Conservation (phyloP, 92 coral and sea anemone genomes). For the Diadumene lineata region DNA sequence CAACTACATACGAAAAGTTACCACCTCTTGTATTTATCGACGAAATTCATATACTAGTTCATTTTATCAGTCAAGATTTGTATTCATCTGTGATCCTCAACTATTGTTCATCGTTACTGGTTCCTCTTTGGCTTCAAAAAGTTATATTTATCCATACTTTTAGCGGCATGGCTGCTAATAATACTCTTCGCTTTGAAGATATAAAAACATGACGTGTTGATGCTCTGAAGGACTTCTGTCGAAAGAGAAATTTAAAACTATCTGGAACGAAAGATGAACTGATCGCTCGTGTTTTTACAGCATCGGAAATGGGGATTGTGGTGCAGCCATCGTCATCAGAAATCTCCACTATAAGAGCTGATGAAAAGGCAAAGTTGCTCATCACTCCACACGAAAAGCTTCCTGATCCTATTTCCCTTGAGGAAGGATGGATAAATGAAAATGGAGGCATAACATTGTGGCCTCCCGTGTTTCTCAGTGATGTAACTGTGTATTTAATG, state of each 20-base stretch:
- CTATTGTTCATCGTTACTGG: not conserved
- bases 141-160: too few species aligned
- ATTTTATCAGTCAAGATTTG: not conserved
- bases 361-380: conserved; percentile 18
- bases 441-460: conserved; percentile 19
- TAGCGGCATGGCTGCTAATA: not conserved
- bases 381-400: too few species aligned
- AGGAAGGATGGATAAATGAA: conserved; percentile 39
- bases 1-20: not conserved
- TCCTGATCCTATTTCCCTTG: conserved; percentile 24
- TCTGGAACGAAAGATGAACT: conserved; percentile 24
- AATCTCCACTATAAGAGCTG: not conserved
- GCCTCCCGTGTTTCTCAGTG: conserved; percentile 51
- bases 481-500: conserved; percentile 43
- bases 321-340: conserved; percentile 13
- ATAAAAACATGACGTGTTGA: conserved; percentile 28
- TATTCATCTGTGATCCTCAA: not conserved
- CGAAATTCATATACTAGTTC: not conserved
- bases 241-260: conserved; percentile 21
- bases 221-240: conserved; percentile 35
- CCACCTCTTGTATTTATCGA: not conserved
- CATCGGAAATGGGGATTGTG: conserved; percentile 24
- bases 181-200: not conserved
- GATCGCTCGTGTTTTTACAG: conserved; percentile 37
- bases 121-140: not conserved